phyloP scores from a whole-genome alignment of 2,113 vertebrate species.

The Columba janthina region DNA sequence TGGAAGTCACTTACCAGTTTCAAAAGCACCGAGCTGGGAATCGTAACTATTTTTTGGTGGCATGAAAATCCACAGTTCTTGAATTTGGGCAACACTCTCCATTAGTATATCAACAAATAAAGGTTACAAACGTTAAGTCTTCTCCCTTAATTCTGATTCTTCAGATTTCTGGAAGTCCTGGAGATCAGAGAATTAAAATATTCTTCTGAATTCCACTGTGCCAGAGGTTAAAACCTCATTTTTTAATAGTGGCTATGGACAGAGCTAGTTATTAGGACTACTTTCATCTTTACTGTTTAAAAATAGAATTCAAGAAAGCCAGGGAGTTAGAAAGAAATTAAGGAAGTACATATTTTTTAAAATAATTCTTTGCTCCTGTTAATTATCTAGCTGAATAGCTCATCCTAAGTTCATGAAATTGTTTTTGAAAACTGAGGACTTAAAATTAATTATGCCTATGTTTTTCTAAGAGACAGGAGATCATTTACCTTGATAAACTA shows the following conservation, averaged over 20 bases:
- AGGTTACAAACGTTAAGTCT: not conserved
- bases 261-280: not conserved
- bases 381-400: not conserved
- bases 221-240: not conserved
- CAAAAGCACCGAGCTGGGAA: not conserved
- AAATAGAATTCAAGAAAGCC: not conserved
- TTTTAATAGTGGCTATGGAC: not conserved
- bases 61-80: not conserved
- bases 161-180: not conserved
- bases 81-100: not conserved
- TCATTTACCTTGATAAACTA: not conserved
- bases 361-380: not conserved
- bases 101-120: not conserved
- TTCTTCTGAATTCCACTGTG: not conserved
- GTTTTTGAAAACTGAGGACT: not conserved
- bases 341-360: not conserved
- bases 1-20: not conserved
- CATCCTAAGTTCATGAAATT: not conserved
- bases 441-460: not conserved
- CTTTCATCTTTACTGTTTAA: not conserved
- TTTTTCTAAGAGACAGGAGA: not conserved
- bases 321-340: not conserved
- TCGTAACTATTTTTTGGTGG: not conserved
- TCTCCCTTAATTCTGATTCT: not conserved
- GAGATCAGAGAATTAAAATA: not conserved